phyloP scores from a whole-genome alignment of 2,888 invertebrate genomes.

The Archips xylosteana region DNA sequence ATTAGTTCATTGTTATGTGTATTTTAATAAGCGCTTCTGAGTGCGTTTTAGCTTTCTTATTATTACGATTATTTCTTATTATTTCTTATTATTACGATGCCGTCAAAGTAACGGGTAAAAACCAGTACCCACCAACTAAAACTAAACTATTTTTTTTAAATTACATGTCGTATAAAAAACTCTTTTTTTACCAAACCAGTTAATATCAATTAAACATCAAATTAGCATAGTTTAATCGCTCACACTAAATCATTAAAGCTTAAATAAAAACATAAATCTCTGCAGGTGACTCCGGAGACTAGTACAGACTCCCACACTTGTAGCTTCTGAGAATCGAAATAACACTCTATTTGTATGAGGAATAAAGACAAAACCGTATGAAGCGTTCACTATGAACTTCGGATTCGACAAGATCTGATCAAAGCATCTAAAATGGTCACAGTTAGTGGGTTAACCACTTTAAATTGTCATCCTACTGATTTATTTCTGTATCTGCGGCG shows the following conservation, averaged over 20 bases:
- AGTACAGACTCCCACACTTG: constrained; percentile 81
- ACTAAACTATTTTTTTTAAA: neutral
- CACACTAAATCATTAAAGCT: constrained; percentile 80
- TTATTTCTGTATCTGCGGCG: constrained; percentile 84
- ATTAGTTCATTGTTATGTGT: too few species aligned
- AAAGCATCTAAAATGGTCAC: constrained; percentile 86
- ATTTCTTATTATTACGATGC: too few species aligned
- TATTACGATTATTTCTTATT: too few species aligned
- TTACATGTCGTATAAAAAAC: neutral
- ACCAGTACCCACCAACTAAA: neutral
- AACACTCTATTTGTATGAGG: constrained; percentile 59
- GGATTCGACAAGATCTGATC: constrained; percentile 83
- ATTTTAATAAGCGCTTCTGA: too few species aligned
- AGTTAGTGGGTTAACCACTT: constrained; percentile 86
- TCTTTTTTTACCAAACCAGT: constrained; percentile 44
- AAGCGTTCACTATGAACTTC: constrained; percentile 58
- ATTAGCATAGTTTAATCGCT: constrained; percentile 82
- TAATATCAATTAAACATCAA: constrained; percentile 72
- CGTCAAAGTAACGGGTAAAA: neutral
- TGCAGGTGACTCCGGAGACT: constrained; percentile 71
- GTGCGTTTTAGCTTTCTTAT: too few species aligned
- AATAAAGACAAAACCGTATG: constrained; percentile 54
- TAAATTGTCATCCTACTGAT: constrained; percentile 86
- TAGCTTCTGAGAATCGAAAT: constrained; percentile 54
- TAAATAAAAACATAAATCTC: constrained; percentile 85